Evolutionary conservation across 2,113 vertebrate genomes (phyloP).

Genomic region (Malurus elegans): DNA sequence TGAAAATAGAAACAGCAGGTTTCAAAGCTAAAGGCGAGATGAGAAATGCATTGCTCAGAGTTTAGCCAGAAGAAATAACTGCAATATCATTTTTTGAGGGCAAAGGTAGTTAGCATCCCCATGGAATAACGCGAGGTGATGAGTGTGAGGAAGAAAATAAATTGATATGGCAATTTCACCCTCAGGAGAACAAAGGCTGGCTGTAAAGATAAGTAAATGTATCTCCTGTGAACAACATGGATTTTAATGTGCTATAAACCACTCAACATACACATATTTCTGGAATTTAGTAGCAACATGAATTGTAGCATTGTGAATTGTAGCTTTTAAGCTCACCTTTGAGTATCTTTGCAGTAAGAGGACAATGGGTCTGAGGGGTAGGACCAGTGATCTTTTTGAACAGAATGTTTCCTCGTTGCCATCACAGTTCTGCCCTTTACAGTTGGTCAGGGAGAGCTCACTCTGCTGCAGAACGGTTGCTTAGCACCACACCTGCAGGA

Average conservation of each 20-base stretch:
- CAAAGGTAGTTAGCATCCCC: neutral
- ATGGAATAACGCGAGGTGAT: neutral
- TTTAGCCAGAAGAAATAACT: neutral
- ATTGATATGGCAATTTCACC: neutral
- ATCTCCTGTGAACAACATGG: neutral
- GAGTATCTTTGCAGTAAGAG: neutral
- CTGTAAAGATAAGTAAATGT: neutral
- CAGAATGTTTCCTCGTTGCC: neutral
- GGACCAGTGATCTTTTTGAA: neutral
- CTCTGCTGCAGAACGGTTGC: neutral
- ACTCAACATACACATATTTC: neutral
- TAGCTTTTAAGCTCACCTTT: neutral
- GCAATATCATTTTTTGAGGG: neutral
- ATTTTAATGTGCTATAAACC: neutral
- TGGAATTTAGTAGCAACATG: neutral
- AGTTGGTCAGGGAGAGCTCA: neutral
- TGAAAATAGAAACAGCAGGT: neutral
- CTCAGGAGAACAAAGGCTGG: neutral
- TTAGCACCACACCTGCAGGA: neutral
- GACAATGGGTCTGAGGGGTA: neutral
- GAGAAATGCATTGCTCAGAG: neutral
- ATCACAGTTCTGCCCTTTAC: neutral
- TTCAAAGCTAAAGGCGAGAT: neutral
- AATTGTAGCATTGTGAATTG: neutral
- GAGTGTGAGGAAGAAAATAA: neutral